These are phyloP conservation scores for Dipodomys ordii DNA, from an alignment of 2,113 vertebrate genomes.

Conservation along the genomic window DNA sequence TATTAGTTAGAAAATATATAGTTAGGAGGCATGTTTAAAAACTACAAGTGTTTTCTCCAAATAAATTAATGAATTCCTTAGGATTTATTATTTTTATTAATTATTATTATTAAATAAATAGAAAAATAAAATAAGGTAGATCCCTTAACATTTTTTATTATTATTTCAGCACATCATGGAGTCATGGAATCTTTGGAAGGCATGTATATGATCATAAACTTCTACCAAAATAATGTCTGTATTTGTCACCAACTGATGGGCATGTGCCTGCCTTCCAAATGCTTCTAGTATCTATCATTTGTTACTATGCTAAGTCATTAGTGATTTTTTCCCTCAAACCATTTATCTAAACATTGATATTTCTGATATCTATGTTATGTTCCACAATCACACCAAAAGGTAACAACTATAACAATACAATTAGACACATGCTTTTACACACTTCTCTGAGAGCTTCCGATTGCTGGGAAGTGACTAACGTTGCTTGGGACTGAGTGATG, in stretches of 20 bases:
- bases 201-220: not conserved
- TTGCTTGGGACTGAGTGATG: not conserved
- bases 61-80: not conserved
- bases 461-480: not conserved
- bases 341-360: slow-evolving; percentile 37
- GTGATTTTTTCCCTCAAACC: slow-evolving; percentile 21
- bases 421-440: not conserved
- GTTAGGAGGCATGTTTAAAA: slow-evolving; percentile 11
- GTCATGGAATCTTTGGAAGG: not conserved
- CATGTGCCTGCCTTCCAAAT: not conserved
- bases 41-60: not conserved
- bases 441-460: not conserved
- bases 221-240: not conserved
- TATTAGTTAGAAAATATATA: not conserved
- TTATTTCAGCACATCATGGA: not conserved
- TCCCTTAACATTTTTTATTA: not conserved
- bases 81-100: not conserved
- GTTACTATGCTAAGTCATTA: not conserved
- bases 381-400: not conserved
- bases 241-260: not conserved
- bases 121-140: not conserved
- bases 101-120: not conserved
- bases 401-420: not conserved
- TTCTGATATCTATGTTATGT: slow-evolving; percentile 23
- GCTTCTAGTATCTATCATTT: slow-evolving; percentile 1